These are phyloP conservation scores for Oreochromis spilurus DNA, from an alignment of 2,113 vertebrate genomes.

Conservation along the genomic window DNA sequence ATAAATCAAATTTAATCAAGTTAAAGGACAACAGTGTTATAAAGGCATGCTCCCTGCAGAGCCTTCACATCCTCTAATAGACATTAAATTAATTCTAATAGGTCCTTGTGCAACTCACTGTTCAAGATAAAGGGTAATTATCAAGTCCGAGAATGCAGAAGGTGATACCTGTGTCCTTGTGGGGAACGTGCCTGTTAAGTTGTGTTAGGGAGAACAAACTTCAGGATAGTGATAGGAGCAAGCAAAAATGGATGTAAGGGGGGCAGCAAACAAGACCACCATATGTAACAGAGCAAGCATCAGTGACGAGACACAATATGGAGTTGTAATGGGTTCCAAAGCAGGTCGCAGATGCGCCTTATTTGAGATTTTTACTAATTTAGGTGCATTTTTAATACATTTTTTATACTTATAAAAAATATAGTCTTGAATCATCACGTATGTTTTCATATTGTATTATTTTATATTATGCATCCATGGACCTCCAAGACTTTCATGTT, in stretches of 20 bases:
- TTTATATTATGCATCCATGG: neutral
- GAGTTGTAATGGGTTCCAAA: neutral
- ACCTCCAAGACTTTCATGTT: neutral
- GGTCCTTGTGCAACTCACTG: neutral
- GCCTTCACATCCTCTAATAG: neutral
- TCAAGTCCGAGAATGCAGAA: neutral
- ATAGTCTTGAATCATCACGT: neutral
- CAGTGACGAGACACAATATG: neutral
- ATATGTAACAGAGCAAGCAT: neutral
- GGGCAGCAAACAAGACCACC: neutral
- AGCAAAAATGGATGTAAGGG: neutral
- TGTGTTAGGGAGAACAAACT: neutral
- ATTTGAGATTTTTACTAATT: neutral
- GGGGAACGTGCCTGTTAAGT: neutral
- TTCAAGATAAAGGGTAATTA: conserved; percentile 21
- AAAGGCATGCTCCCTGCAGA: neutral
- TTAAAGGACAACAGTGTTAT: neutral
- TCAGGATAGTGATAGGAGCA: neutral
- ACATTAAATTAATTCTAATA: conserved; percentile 20
- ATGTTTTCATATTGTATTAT: neutral
- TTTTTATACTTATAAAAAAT: neutral
- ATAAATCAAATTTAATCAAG: conserved; percentile 6
- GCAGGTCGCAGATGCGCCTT: neutral
- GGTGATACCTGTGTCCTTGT: conserved; percentile 1
- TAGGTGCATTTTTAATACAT: neutral